Evolutionary conservation across 2,797 vertebrate genomes (phyloP).

Genomic region (Acipenser transmontanus): DNA sequence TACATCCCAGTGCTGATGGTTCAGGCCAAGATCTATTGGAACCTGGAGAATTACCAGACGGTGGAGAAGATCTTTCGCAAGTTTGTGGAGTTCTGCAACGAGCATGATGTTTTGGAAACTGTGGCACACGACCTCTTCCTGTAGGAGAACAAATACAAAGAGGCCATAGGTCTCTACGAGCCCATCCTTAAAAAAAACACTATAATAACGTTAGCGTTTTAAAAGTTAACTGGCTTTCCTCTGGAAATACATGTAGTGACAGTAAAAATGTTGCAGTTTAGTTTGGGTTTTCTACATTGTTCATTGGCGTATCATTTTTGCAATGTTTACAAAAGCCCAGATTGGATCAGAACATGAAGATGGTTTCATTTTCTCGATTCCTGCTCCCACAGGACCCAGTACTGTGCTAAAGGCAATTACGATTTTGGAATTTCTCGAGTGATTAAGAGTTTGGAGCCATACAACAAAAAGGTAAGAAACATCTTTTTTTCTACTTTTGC

Average conservation of each 20-base stretch:
- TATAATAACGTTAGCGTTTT: constrained; percentile 69
- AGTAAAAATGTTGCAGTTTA: too few species aligned
- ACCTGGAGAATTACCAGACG: constrained; percentile 85
- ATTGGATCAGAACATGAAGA: too few species aligned
- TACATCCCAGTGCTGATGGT: constrained; percentile 90
- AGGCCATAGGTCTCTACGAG: constrained; percentile 89
- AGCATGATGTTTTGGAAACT: constrained; percentile 90
- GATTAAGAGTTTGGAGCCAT: constrained; percentile 92
- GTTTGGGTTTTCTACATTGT: too few species aligned
- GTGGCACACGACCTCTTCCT: constrained; percentile 94
- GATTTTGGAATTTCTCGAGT: constrained; percentile 92
- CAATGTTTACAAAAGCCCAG: too few species aligned
- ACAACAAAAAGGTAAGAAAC: constrained; percentile 78
- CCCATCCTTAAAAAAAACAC: constrained; percentile 93
- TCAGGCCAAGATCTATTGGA: constrained; percentile 96
- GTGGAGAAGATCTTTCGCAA: constrained; percentile 93
- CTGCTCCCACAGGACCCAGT: constrained; percentile 65
- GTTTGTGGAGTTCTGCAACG: constrained; percentile 85
- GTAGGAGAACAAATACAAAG: constrained; percentile 92
- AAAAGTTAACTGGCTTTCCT: too few species aligned
- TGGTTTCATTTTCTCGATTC: too few species aligned
- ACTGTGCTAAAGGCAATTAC: constrained; percentile 93
- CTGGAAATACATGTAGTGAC: too few species aligned
- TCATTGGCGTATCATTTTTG: too few species aligned
- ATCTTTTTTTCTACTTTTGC: too few species aligned